These are phyloP conservation scores for Creontiades dilutus DNA, from an alignment of 2,888 invertebrate species.

Conservation along the genomic window DNA sequence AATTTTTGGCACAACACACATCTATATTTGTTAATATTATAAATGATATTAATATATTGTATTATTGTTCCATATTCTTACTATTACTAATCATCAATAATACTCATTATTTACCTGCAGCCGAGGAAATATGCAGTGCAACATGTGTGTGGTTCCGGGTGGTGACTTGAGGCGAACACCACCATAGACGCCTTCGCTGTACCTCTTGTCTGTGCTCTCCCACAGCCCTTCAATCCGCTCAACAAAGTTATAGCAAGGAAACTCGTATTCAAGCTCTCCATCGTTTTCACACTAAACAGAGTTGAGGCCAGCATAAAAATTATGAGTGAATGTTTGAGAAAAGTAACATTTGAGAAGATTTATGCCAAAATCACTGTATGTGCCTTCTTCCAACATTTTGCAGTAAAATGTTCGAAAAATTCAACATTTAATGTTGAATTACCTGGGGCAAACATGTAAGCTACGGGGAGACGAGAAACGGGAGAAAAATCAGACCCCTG, in stretches of 20 bases:
- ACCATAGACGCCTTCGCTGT: conserved; percentile 81
- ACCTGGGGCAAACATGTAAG: too few relatives aligned
- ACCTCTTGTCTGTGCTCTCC: conserved; percentile 82
- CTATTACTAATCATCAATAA: too few relatives aligned
- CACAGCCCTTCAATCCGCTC: conserved; percentile 85
- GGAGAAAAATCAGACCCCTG: too few relatives aligned
- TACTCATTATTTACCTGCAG: conserved; percentile 79
- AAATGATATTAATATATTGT: too few relatives aligned
- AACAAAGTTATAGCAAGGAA: conserved; percentile 85
- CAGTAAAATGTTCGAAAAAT: too few relatives aligned
- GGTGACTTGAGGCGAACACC: conserved; percentile 83
- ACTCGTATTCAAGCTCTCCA: conserved; percentile 87
- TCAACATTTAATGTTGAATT: too few relatives aligned
- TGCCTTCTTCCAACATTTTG: too few relatives aligned
- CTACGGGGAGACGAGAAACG: too few relatives aligned
- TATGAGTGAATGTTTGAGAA: not conserved
- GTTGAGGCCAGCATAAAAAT: conserved; percentile 72
- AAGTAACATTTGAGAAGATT: not conserved
- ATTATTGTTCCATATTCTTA: too few relatives aligned
- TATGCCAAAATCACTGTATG: too few relatives aligned
- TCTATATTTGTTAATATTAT: too few relatives aligned
- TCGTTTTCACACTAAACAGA: conserved; percentile 83
- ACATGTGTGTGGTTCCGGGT: conserved; percentile 81
- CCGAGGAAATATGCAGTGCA: conserved; percentile 85
- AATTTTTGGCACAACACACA: too few relatives aligned